Conservation (phyloP, 1,140 invertebrate genomes). For the Cotesia typhae region DNA sequence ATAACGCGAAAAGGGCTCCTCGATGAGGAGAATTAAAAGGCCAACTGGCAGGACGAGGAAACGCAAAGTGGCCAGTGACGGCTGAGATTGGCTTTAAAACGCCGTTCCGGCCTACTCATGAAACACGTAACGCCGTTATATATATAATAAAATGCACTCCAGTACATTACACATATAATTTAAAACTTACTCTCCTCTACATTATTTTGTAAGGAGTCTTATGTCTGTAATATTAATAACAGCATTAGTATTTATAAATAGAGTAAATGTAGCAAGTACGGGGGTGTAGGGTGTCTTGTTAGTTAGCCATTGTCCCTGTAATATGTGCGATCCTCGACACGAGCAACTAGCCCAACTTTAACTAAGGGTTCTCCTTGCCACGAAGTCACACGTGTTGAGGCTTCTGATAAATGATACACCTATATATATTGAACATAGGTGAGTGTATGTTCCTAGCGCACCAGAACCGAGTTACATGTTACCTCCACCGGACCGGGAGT, state of each 20-base stretch:
- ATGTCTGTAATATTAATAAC: too few relatives aligned
- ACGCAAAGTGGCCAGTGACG: constrained; percentile 58
- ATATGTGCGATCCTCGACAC: neutral
- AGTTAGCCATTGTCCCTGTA: neutral
- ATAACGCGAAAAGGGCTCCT: constrained; percentile 41
- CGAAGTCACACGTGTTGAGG: constrained; percentile 49
- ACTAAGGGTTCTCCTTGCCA: constrained; percentile 5
- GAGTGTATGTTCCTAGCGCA: neutral
- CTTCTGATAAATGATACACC: constrained; percentile 42
- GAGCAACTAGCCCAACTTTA: neutral
- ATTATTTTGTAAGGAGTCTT: too few relatives aligned
- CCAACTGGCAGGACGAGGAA: constrained; percentile 54
- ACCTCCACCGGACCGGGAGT: constrained; percentile 5
- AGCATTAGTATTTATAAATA: neutral
- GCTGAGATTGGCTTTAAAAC: constrained; percentile 46
- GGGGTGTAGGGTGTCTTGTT: constrained; percentile 1
- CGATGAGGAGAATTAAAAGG: constrained; percentile 53
- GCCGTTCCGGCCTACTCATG: constrained; percentile 41
- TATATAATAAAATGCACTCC: constrained; percentile 22
- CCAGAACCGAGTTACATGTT: too few relatives aligned
- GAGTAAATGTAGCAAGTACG: neutral
- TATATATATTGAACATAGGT: constrained; percentile 4
- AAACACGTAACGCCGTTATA: constrained; percentile 41
- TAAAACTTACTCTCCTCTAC: too few relatives aligned
- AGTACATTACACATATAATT: neutral